Evolutionary conservation across 2,888 invertebrate genomes (phyloP).

Genomic region (Nephrotoma guestfalica): DNA sequence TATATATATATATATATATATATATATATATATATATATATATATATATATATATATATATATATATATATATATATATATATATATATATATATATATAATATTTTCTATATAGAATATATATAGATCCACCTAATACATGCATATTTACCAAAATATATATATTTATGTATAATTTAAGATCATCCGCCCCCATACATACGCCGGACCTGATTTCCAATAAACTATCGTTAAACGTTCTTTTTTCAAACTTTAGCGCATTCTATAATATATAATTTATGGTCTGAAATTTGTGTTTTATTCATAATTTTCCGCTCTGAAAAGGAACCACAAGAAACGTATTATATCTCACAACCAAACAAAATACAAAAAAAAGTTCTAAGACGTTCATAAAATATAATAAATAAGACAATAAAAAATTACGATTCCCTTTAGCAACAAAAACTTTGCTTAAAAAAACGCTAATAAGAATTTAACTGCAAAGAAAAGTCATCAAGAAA

Average conservation of each 20-base stretch:
- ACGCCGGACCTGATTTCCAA: neutral
- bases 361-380: neutral
- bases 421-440: neutral
- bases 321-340: neutral
- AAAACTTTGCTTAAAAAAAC: neutral
- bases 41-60: no score
- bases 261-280: neutral
- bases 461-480: neutral
- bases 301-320: neutral
- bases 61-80: no score
- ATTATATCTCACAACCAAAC: neutral
- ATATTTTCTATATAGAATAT: no score
- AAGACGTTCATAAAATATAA: neutral
- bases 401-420: neutral
- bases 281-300: neutral
- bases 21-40: no score
- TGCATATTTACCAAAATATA: no score
- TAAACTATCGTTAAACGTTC: neutral
- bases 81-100: no score
- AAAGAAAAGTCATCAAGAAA: neutral
- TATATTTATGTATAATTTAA: neutral
- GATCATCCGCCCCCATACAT: neutral
- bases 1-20: neutral
- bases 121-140: no score
- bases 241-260: neutral